Evolutionary conservation across 1,140 invertebrate species (phyloP).

Genomic region (Diorhabda elongata): DNA sequence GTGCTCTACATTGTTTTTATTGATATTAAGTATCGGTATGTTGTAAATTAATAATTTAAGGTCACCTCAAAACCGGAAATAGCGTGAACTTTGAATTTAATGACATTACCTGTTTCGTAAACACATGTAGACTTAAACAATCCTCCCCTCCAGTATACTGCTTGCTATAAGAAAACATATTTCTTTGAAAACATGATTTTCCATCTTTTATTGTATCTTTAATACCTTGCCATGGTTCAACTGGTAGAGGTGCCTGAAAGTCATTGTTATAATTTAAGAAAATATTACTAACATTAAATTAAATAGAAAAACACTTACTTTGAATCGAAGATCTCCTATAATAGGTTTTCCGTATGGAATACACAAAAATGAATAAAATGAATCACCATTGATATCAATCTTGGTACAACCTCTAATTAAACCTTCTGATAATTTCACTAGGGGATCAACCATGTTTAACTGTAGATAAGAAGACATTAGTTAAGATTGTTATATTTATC

Average conservation of each 20-base stretch:
- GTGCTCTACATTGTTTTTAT: too few species aligned
- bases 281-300: too few species aligned
- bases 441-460: neutral
- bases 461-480: neutral
- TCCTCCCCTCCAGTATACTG: conserved; percentile 29
- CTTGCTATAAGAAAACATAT: conserved; percentile 17
- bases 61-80: too few species aligned
- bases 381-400: neutral
- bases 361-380: neutral
- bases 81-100: too few species aligned
- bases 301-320: neutral
- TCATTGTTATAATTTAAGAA: neutral
- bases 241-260: conserved; percentile 50
- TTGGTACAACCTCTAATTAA: neutral
- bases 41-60: too few species aligned
- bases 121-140: conserved; percentile 34
- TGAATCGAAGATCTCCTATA: neutral
- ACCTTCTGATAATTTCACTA: neutral
- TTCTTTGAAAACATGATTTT: conserved; percentile 39
- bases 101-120: conserved; percentile 24
- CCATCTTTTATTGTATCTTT: conserved; percentile 48
- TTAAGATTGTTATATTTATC: too few species aligned
- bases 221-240: conserved; percentile 48
- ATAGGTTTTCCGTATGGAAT: neutral
- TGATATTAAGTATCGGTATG: too few species aligned